A percentile compares a stretch with the other conserved stretches of the same genome.
phyloP scores from a whole-genome alignment of 2,113 vertebrate species.

The Pollimyrus isidori region DNA sequence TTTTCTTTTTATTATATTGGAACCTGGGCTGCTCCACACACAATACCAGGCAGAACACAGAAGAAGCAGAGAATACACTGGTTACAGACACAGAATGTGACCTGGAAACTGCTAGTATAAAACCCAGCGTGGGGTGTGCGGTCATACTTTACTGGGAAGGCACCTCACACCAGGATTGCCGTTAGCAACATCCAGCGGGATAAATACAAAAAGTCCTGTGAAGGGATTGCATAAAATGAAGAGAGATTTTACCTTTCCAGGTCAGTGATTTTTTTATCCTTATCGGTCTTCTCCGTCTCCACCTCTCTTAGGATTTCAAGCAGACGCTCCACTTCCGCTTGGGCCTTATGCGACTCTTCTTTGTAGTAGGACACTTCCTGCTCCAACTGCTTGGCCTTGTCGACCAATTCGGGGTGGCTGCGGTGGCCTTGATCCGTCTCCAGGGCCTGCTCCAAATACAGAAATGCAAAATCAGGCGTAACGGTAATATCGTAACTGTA shows the following conservation, averaged over 20 bases:
- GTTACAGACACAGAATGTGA: neutral
- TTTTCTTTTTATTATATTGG: neutral
- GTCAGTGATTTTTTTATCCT: constrained; percentile 97
- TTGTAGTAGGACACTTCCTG: constrained; percentile 89
- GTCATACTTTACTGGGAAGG: neutral
- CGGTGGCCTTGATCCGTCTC: constrained; percentile 79
- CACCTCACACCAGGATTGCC: neutral
- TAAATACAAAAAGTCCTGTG: neutral
- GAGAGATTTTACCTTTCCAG: constrained; percentile 76
- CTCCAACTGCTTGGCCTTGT: constrained; percentile 87
- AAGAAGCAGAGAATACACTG: neutral
- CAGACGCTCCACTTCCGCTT: constrained; percentile 88
- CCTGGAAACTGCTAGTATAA: neutral
- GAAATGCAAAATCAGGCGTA: constrained; percentile 9
- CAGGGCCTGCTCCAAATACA: constrained; percentile 72
- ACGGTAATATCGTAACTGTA: neutral
- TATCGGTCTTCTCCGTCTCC: constrained; percentile 95
- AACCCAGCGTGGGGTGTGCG: neutral
- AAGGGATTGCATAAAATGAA: neutral
- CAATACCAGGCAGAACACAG: neutral
- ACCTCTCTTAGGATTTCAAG: constrained; percentile 94
- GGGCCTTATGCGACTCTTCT: constrained; percentile 84
- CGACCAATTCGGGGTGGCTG: constrained; percentile 79
- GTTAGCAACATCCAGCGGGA: neutral
- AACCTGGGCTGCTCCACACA: neutral